Conservation (phyloP, 2,797 vertebrate genomes). For the Neomorphus geoffroyi region DNA sequence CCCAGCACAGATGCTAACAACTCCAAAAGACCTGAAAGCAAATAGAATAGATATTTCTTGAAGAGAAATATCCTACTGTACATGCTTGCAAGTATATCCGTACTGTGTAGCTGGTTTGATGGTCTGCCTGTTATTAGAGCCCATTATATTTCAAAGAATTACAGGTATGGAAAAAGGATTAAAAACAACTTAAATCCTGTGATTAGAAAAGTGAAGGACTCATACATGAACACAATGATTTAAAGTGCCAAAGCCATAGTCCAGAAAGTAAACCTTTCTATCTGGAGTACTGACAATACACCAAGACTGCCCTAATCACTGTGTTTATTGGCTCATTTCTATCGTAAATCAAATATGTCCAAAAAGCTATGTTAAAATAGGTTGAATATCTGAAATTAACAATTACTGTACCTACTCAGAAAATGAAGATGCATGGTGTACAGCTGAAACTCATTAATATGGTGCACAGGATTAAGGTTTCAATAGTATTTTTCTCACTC, state of each 20-base stretch:
- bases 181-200: neutral
- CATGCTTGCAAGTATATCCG: too few relatives aligned
- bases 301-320: neutral
- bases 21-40: neutral
- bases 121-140: neutral
- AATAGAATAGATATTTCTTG: neutral
- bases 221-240: accelerated
- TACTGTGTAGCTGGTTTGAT: neutral
- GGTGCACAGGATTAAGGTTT: neutral
- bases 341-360: accelerated
- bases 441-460: neutral
- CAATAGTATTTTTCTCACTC: neutral
- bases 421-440: neutral
- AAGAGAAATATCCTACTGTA: neutral
- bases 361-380: neutral
- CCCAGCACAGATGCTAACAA: neutral
- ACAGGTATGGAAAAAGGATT: too few relatives aligned
- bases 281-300: accelerated
- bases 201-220: neutral
- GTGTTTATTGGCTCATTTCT: neutral
- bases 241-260: neutral
- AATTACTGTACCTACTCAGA: neutral
- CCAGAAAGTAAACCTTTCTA: neutral
- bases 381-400: neutral
- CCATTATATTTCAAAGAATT: neutral